A percentile compares a stretch with the other conserved stretches of the same genome.
Conservation (phyloP, 2,888 invertebrate genomes). For the Aradus depressus region DNA sequence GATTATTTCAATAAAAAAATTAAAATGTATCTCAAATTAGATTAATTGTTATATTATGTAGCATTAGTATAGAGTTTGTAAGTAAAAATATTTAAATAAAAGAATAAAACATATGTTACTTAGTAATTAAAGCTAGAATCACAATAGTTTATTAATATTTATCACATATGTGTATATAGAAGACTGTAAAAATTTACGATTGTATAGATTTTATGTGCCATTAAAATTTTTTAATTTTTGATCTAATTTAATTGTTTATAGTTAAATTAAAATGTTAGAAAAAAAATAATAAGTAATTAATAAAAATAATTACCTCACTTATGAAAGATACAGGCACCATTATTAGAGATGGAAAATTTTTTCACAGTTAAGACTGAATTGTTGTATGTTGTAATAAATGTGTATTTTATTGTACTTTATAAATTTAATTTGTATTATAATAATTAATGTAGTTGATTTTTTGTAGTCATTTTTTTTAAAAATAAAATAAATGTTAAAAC, state of each 20-base stretch:
- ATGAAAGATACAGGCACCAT: conserved; percentile 1
- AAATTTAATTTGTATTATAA: conserved; percentile 5
- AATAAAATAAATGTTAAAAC: neutral
- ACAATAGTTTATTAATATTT: conserved; percentile 15
- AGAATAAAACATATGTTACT: too few species aligned
- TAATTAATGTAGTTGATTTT: too few species aligned
- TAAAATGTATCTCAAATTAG: too few species aligned
- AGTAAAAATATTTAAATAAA: conserved; percentile 10
- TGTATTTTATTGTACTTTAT: conserved; percentile 12
- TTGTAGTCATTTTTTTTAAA: too few species aligned
- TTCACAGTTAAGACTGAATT: conserved; percentile 18
- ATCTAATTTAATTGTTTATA: neutral
- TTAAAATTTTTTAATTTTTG: conserved; percentile 1
- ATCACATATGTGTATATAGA: conserved; percentile 6
- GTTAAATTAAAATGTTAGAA: too few species aligned
- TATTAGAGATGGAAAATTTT: conserved; percentile 3
- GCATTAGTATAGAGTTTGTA: neutral
- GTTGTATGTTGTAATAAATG: conserved; percentile 5
- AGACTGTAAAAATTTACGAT: conserved; percentile 10
- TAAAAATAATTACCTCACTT: neutral
- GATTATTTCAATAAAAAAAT: too few species aligned
- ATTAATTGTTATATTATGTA: neutral
- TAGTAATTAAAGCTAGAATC: too few species aligned
- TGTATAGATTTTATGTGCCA: conserved; percentile 11
- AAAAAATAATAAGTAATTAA: too few species aligned